Conservation (phyloP, 2,113 vertebrate genomes). For the Petrocephalus microphthalmus region DNA sequence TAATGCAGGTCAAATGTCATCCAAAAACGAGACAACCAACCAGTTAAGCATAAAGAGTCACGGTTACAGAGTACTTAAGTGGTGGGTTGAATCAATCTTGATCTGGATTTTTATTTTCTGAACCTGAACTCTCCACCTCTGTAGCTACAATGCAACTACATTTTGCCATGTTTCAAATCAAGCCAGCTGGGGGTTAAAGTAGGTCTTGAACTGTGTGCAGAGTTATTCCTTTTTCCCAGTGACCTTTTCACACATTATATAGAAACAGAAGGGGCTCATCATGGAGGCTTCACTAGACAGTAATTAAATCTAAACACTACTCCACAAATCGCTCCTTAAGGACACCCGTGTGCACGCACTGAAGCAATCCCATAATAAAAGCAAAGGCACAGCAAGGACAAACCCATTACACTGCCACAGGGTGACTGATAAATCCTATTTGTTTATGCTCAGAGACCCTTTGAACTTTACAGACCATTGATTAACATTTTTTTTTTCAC, state of each 20-base stretch:
- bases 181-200: not conserved
- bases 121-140: too few species aligned
- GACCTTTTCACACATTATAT: not conserved
- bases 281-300: not conserved
- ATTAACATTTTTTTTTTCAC: not conserved
- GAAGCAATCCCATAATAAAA: slow-evolving; percentile 3
- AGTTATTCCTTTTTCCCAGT: not conserved
- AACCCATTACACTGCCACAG: not conserved
- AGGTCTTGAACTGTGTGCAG: not conserved
- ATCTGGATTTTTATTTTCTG: too few species aligned
- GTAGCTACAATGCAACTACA: not conserved
- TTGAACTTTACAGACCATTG: not conserved
- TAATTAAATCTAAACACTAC: slow-evolving; percentile 2
- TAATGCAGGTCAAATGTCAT: not conserved
- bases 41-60: too few species aligned
- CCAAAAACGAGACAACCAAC: not conserved
- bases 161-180: not conserved
- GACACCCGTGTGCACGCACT: not conserved
- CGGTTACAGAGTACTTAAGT: too few species aligned
- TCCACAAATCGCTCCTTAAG: not conserved
- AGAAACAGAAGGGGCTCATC: not conserved
- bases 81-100: too few species aligned
- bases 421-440: not conserved
- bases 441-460: not conserved
- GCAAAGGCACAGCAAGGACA: not conserved